Percentiles rank a stretch among this genome's conserved stretches.
phyloP scores from a whole-genome alignment of 2,888 invertebrate species.

The Formica aserva region DNA sequence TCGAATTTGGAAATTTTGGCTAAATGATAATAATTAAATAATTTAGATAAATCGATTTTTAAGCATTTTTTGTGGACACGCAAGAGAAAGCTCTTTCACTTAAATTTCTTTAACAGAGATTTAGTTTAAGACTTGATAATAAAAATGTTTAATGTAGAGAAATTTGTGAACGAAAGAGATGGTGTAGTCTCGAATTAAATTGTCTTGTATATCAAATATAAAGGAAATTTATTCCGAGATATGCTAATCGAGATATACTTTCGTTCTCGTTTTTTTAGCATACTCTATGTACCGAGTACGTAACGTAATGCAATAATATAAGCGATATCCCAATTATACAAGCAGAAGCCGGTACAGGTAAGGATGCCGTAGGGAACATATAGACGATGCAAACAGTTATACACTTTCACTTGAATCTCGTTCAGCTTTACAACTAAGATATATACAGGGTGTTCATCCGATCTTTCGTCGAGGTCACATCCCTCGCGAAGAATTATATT shows the following conservation, averaged over 20 bases:
- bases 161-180: background rate
- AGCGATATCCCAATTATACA: slow-evolving; percentile 73
- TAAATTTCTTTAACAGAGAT: background rate
- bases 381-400: slow-evolving; percentile 61
- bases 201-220: background rate
- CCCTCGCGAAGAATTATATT: slow-evolving; percentile 20
- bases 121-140: background rate
- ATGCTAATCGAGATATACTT: slow-evolving; percentile 19
- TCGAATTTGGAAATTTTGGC: background rate
- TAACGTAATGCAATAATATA: slow-evolving; percentile 67
- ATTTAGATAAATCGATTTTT: background rate
- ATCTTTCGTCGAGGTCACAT: slow-evolving; percentile 32
- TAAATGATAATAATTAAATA: background rate
- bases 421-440: slow-evolving; percentile 54
- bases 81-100: background rate
- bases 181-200: background rate
- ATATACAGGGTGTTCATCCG: slow-evolving; percentile 42
- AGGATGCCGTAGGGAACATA: slow-evolving; percentile 60
- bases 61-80: background rate
- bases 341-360: slow-evolving; percentile 60
- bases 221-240: slow-evolving; percentile 25
- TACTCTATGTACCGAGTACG: slow-evolving; percentile 16
- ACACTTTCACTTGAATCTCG: slow-evolving; percentile 75
- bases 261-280: slow-evolving; percentile 32
- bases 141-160: background rate